These are phyloP conservation scores for Brienomyrus brachyistius DNA, from an alignment of 2,113 vertebrate species.

Conservation along the genomic window DNA sequence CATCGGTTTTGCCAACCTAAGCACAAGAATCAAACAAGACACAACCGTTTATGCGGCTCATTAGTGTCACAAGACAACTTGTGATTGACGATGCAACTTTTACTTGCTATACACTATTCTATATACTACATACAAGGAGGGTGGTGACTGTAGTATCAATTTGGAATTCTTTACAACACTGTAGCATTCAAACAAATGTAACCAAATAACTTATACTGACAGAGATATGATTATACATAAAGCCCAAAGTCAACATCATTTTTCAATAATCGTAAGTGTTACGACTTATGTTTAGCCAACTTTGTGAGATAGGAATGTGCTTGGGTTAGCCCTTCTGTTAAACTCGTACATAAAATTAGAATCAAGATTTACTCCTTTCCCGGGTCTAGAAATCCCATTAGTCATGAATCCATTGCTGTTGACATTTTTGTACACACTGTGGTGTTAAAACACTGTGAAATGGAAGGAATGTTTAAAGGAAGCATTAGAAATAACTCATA, in stretches of 20 bases:
- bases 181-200: not conserved
- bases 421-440: not conserved
- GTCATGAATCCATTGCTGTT: not conserved
- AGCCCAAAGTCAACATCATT: not conserved
- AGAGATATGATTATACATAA: not conserved
- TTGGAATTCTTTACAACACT: not conserved
- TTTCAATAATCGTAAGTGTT: not conserved
- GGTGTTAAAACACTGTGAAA: not conserved
- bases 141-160: not conserved
- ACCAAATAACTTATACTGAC: not conserved
- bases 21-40: not conserved
- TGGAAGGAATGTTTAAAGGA: not conserved
- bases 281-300: not conserved
- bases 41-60: not conserved
- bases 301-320: not conserved
- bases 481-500: not conserved
- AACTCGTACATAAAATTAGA: not conserved
- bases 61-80: not conserved
- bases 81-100: not conserved
- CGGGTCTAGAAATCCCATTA: not conserved
- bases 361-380: not conserved
- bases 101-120: not conserved
- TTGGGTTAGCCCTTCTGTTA: not conserved
- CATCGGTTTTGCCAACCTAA: not conserved
- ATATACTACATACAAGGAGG: not conserved